A percentile compares a stretch with the other conserved stretches of the same genome.
Evolutionary conservation across 1,140 invertebrate genomes (phyloP).

Genomic region (Penaeus chinensis): DNA sequence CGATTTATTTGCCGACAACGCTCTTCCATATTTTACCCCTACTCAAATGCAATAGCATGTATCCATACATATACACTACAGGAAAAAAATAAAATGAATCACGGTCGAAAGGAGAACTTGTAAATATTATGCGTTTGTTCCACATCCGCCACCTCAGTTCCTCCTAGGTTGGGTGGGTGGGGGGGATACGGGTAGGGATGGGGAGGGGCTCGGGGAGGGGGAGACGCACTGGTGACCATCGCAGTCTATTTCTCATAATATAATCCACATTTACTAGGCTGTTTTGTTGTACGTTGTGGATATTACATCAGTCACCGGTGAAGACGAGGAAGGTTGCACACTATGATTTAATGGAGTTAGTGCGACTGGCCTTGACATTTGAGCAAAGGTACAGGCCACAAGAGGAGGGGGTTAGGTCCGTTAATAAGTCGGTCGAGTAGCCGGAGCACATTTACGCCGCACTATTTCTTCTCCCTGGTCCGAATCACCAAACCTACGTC

Average conservation of each 20-base stretch:
- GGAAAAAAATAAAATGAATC: neutral
- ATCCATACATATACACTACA: neutral
- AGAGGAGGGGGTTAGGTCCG: slow-evolving; percentile 25
- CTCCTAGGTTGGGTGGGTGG: neutral
- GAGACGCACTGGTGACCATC: slow-evolving; percentile 5
- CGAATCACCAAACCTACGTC: neutral
- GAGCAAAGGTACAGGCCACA: slow-evolving; percentile 30
- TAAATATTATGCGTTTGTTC: slow-evolving; percentile 23
- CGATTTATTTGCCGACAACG: neutral
- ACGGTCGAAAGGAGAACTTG: neutral
- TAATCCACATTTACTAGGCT: slow-evolving; percentile 16
- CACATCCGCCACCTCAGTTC: slow-evolving; percentile 50
- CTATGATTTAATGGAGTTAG: slow-evolving; percentile 28
- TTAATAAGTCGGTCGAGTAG: slow-evolving; percentile 15
- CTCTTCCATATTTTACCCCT: no score
- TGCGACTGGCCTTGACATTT: slow-evolving; percentile 21
- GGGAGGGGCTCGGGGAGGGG: no score
- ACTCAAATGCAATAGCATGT: no score
- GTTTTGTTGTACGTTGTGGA: no score
- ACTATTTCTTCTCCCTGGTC: no score
- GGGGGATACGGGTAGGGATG: no score
- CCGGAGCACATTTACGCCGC: slow-evolving; percentile 10
- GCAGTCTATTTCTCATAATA: slow-evolving; percentile 27
- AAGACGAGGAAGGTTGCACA: slow-evolving; percentile 14
- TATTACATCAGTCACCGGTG: no score